These are phyloP conservation scores for Halocynthia aurantium DNA, from an alignment of 23 tunicate species.

Conservation along the genomic window DNA sequence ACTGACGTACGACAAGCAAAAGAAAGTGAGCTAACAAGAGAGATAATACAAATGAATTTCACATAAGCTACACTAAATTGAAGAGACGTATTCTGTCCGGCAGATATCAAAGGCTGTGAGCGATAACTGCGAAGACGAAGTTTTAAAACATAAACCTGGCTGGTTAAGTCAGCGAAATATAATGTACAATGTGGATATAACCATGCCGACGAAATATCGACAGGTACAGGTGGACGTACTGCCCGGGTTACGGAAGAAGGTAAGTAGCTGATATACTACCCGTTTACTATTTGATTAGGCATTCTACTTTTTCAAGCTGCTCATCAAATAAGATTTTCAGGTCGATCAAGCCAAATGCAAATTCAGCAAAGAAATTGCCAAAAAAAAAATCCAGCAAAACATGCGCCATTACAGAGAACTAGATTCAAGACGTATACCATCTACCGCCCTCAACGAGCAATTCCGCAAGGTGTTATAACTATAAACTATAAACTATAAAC, in stretches of 20 bases:
- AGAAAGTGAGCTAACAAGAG: too few species aligned
- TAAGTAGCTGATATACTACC: not conserved
- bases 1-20: too few species aligned
- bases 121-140: slow-evolving; percentile 7
- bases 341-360: slow-evolving; percentile 27
- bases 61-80: too few species aligned
- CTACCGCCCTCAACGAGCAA: slow-evolving; percentile 29
- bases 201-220: slow-evolving; percentile 34
- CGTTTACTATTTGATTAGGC: not conserved
- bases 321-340: slow-evolving; percentile 1
- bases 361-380: slow-evolving; percentile 28
- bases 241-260: slow-evolving; percentile 34
- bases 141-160: slow-evolving; percentile 39
- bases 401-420: slow-evolving; percentile 48
- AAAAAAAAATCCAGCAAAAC: slow-evolving; percentile 27
- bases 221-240: slow-evolving; percentile 35
- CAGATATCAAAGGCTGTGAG: slow-evolving; percentile 1
- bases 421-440: slow-evolving; percentile 41
- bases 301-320: not conserved
- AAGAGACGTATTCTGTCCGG: not conserved
- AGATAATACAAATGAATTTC: too few species aligned
- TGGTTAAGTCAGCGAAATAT: slow-evolving; percentile 52
- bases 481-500: not conserved
- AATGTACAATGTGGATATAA: slow-evolving; percentile 43
- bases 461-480: slow-evolving; percentile 13